Evolutionary conservation across 2,113 vertebrate genomes (phyloP).

Genomic region (Sterna hirundo): DNA sequence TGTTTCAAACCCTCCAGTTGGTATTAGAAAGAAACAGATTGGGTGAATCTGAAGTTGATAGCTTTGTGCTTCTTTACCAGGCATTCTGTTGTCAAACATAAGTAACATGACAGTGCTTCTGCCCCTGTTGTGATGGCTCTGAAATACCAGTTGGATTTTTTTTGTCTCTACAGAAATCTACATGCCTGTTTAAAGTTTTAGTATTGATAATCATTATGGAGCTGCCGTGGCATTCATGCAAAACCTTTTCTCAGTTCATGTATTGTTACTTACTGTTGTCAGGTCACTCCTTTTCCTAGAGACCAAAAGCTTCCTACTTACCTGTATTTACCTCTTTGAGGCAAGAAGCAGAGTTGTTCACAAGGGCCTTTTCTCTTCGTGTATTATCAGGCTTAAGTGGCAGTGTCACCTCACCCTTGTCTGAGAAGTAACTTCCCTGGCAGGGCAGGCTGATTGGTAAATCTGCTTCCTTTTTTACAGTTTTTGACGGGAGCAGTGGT

Average conservation of each 20-base stretch:
- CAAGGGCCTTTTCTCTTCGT: not conserved
- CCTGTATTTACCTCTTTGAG: not conserved
- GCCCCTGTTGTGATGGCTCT: not conserved
- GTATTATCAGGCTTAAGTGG: not conserved
- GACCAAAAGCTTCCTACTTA: fast-evolving
- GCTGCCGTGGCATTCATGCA: fast-evolving
- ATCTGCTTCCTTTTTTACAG: not conserved
- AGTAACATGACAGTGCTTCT: not conserved
- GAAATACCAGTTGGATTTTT: not conserved
- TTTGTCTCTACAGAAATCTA: not conserved
- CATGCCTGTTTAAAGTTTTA: not conserved
- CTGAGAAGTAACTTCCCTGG: not conserved
- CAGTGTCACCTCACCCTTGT: not conserved
- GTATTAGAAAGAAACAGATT: not conserved
- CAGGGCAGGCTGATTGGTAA: not conserved
- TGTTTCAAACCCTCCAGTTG: not conserved
- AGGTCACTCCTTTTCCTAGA: not conserved
- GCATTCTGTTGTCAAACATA: not conserved
- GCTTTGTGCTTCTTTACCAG: not conserved
- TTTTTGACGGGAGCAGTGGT: not conserved
- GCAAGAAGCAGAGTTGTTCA: not conserved
- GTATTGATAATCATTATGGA: not conserved
- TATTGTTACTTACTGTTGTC: not conserved
- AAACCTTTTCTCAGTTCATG: not conserved
- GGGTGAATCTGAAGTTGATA: not conserved